phyloP scores from a whole-genome alignment of 2,888 invertebrate genomes.

The Torymus aiolomorphi region DNA sequence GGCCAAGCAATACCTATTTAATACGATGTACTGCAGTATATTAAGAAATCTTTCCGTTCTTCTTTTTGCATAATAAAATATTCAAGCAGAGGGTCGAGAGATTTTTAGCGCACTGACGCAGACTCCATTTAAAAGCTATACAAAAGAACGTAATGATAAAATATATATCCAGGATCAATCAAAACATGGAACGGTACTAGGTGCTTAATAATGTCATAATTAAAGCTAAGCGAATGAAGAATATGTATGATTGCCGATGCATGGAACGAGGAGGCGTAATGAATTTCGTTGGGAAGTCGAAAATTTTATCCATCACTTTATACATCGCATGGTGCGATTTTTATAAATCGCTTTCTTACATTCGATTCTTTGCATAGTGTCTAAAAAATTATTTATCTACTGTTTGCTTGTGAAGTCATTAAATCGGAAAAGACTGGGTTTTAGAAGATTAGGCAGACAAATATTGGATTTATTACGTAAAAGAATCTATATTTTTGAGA shows the following conservation, averaged over 20 bases:
- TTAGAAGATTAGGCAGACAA: neutral
- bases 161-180: conserved; percentile 56
- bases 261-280: neutral
- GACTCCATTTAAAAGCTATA: conserved; percentile 8
- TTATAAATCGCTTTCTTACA: no score
- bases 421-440: no score
- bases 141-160: neutral
- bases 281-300: conserved; percentile 24
- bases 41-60: conserved; percentile 39
- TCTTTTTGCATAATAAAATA: conserved; percentile 20
- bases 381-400: no score
- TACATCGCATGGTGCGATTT: neutral
- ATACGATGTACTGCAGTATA: conserved; percentile 43
- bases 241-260: neutral
- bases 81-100: neutral
- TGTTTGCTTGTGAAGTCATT: neutral
- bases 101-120: neutral
- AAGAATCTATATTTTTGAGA: neutral
- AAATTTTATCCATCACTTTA: no score
- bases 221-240: conserved; percentile 8
- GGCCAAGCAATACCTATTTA: conserved; percentile 59
- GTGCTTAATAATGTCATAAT: conserved; percentile 41
- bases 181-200: conserved; percentile 50
- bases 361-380: no score
- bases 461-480: neutral